Percentiles rank a stretch among this genome's conserved stretches.
phyloP scores from a whole-genome alignment of 1,140 invertebrate species.

The Atopsyche davidsoni region DNA sequence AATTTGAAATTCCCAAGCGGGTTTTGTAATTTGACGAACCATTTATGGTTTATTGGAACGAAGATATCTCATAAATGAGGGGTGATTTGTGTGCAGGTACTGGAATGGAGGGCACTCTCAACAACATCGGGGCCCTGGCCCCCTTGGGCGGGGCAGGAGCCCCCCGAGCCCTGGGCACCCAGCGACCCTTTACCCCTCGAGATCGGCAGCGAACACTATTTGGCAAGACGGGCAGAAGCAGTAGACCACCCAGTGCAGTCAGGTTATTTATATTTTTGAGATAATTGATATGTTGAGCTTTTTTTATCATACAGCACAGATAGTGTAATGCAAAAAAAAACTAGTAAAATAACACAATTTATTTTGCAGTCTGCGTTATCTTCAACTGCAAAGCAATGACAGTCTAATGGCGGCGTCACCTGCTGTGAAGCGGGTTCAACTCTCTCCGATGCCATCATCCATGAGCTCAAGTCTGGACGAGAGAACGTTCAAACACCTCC shows the following conservation, averaged over 20 bases:
- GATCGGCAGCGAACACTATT: conserved; percentile 67
- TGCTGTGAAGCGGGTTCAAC: conserved; percentile 15
- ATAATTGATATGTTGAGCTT: background rate
- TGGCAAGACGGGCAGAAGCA: conserved; percentile 51
- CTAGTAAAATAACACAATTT: too few species aligned
- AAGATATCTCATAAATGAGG: background rate
- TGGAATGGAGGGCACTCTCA: conserved; percentile 1
- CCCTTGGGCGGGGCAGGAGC: conserved; percentile 28
- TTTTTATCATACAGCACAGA: background rate
- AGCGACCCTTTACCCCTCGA: conserved; percentile 72
- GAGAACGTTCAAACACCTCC: conserved; percentile 13
- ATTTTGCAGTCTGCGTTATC: conserved; percentile 41
- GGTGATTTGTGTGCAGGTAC: conserved; percentile 4
- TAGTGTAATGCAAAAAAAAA: too few species aligned
- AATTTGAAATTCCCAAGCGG: too few species aligned
- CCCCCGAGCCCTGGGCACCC: conserved; percentile 57
- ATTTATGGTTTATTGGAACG: background rate
- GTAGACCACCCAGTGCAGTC: conserved; percentile 71
- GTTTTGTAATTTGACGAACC: too few species aligned
- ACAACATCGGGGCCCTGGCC: background rate
- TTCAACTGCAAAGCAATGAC: conserved; percentile 34
- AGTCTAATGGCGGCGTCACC: conserved; percentile 11
- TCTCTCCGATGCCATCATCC: conserved; percentile 12
- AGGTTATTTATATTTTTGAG: conserved; percentile 48
- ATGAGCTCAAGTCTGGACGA: conserved; percentile 26